Base-by-base conservation (phyloP, 2,888 invertebrate species). In the Fabriciana adippe region DNA sequence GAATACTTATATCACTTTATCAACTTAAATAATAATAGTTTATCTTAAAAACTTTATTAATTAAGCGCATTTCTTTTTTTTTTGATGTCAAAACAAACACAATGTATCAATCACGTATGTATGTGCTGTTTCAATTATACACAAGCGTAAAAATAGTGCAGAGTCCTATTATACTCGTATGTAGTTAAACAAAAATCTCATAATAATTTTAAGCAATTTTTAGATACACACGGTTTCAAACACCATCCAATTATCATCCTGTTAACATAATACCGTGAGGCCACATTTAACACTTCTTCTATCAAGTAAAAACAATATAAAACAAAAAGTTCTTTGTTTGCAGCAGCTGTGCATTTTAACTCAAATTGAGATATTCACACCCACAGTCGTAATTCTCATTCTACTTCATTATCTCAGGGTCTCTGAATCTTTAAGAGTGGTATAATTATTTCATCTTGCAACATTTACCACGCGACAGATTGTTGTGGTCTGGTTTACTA, bases 301-400 rank as follows among this genome's bases (percentile, higher is more conserved):
- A 75, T 77, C 76, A 76, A 76, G 73, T 70, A 70, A 76, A 76
- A 74, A 74, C 72, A 73, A 72, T 73, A 73, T 69, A 70, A 74
- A 75, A 78, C 78, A 78, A 79, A 76, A 79, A 75, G 73, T 72
- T 72, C 73, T 75, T 79, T 80, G 79, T 79, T 72, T 71, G 62
- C 35, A 68, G 70, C 77, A 79, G 72, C 75, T 78, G 79, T 70
- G 66, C 62, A 64, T 73, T 75, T 62, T 59, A 68, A 67, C 64
- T 69, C 71, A 73, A 77, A 78, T 78, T 77, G 73, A 74, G 70
- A 75, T 74, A 74, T 79, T 79, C 74, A 78, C 79, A 78, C 79
- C 75, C 76, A 69, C 47, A 64, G 68, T 67, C 21, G 45, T 53
- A 35, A 55, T 55, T 63, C 45, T 62, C 60, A 63, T 68, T 26